phyloP scores from a whole-genome alignment of 2,888 invertebrate species.

The Orthosia cruda region DNA sequence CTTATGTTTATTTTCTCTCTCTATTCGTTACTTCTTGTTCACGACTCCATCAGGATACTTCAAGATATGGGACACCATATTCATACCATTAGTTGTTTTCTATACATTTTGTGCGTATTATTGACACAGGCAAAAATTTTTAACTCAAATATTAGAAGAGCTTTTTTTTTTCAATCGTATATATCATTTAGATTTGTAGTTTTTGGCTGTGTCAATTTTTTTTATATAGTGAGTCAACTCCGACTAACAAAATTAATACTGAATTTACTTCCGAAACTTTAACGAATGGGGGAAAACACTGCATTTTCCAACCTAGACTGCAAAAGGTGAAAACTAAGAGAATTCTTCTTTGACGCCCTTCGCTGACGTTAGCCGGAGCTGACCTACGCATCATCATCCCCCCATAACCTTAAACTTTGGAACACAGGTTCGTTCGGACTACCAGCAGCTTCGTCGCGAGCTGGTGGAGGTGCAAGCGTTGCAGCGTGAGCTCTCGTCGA shows the following conservation, averaged over 20 bases:
- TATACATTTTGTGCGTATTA: constrained; percentile 49
- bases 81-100: constrained; percentile 78
- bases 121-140: constrained; percentile 54
- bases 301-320: background rate
- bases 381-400: constrained; percentile 31
- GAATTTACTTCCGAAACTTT: background rate
- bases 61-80: constrained; percentile 76
- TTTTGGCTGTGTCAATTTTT: constrained; percentile 57
- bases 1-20: constrained; percentile 56
- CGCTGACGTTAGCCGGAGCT: constrained; percentile 62
- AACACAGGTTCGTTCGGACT: constrained; percentile 94
- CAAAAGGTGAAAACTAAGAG: background rate
- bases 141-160: background rate
- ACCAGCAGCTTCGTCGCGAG: constrained; percentile 95
- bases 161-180: background rate
- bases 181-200: background rate
- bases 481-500: constrained; percentile 95
- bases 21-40: constrained; percentile 56
- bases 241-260: constrained; percentile 56
- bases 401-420: constrained; percentile 18
- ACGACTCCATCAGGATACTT: constrained; percentile 72
- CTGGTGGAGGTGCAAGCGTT: constrained; percentile 95
- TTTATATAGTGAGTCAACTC: constrained; percentile 61
- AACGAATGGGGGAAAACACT: background rate
- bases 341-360: background rate